Evolutionary conservation across 2,888 invertebrate genomes (phyloP).

Genomic region (Lysandra bellargus): DNA sequence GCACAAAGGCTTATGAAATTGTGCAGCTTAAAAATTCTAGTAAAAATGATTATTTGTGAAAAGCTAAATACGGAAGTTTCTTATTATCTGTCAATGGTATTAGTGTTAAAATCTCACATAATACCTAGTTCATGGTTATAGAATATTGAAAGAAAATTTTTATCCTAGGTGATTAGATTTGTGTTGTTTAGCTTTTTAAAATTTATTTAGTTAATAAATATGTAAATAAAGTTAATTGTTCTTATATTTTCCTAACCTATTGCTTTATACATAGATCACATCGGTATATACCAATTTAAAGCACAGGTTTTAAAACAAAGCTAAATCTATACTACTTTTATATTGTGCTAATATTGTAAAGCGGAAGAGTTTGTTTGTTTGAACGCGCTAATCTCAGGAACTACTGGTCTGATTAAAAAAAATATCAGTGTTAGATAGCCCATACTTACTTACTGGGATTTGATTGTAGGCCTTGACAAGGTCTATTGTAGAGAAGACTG

Average conservation of each 20-base stretch:
- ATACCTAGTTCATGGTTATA: not conserved
- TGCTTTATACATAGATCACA: not conserved
- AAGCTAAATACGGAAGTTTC: not conserved
- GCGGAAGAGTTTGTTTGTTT: too few relatives aligned
- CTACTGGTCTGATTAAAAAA: too few relatives aligned
- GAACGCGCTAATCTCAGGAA: too few relatives aligned
- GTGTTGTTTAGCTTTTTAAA: conserved; percentile 8
- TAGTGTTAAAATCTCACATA: not conserved
- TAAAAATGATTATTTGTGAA: not conserved
- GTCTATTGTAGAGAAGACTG: too few relatives aligned
- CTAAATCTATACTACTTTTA: too few relatives aligned
- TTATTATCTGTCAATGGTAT: not conserved
- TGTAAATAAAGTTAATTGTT: not conserved
- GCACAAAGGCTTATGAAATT: not conserved
- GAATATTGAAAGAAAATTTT: not conserved
- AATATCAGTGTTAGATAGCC: too few relatives aligned
- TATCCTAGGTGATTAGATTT: not conserved
- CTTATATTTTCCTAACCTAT: not conserved
- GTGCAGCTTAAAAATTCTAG: conserved; percentile 14
- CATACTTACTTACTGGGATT: too few relatives aligned
- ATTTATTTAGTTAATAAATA: not conserved
- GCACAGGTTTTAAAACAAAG: too few relatives aligned
- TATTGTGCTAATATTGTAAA: too few relatives aligned
- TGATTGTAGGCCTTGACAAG: too few relatives aligned
- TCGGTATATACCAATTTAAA: too few relatives aligned